These are phyloP conservation scores for Heteromormyrus szaboi DNA, from an alignment of 2,797 vertebrate genomes.

Conservation along the genomic window DNA sequence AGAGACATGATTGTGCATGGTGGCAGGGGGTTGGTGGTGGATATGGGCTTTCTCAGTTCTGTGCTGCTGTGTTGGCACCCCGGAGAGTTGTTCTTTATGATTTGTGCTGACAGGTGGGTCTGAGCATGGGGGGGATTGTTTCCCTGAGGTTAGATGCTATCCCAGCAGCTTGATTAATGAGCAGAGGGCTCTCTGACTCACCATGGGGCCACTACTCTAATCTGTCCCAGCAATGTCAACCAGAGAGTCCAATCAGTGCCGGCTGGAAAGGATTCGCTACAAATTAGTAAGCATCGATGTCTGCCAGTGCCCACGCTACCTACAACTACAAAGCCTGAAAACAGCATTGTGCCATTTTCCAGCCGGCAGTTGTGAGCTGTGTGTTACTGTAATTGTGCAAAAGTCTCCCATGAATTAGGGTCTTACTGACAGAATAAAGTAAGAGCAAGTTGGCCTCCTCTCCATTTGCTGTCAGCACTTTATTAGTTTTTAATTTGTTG, in stretches of 20 bases:
- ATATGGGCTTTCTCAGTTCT: not conserved
- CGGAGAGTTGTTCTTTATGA: not conserved
- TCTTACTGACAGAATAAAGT: not conserved
- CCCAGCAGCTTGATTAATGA: not conserved
- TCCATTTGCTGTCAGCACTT: not conserved
- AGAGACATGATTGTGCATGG: slow-evolving; percentile 3
- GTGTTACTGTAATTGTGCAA: not conserved
- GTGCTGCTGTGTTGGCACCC: not conserved
- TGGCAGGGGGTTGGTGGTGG: not conserved
- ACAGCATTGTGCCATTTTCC: not conserved
- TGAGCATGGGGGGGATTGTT: not conserved
- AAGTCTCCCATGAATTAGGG: not conserved
- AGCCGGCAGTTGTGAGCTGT: not conserved
- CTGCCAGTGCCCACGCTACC: not conserved
- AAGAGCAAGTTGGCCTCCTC: not conserved
- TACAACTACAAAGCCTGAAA: not conserved
- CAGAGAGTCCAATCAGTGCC: not conserved
- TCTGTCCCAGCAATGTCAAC: not conserved
- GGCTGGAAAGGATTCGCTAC: not conserved
- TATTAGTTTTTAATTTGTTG: not conserved
- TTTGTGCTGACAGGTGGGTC: not conserved
- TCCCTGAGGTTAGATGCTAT: not conserved
- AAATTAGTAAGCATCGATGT: not conserved
- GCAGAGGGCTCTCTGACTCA: not conserved
- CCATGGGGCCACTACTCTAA: not conserved